Evolutionary conservation across 92 coral and sea anemone species (phyloP), one percentile per base, ranked within the genome.

Genomic region (Parazoanthus swiftii): DNA sequence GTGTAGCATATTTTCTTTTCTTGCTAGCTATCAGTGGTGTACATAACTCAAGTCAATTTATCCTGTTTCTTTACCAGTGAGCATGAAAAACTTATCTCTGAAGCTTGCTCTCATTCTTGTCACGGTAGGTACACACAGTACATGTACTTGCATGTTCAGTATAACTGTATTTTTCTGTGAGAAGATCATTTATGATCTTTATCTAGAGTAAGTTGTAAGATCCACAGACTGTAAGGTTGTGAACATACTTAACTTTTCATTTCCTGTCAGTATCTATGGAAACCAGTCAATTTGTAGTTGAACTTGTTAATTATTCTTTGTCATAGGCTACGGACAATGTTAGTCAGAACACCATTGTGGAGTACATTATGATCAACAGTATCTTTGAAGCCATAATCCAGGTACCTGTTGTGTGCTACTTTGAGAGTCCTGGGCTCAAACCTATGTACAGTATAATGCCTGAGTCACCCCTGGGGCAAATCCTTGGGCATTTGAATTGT

Each of bases 361-460:
- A 97, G 85, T 97, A 97, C 89, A 94, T 97, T 16, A 97, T 97
- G 99, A 95, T 97, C 7, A 97, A 97, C 92, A 97, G 99, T 80
- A 94, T 97, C 43, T 96, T 97, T 95, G 99, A 97, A 93, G 98
- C 99, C 2, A 90, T 95, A 14, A 96, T 95, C 39, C 98, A 96
- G 99, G 99, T 96, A 56, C 42, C 1, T 35, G 88, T 67, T 65
- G 3, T 10, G 16, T 11, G 59, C 59, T 54, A 10, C 15, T 39
- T 16, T 18, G 36, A 25, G n/a, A n/a, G n/a, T n/a, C 29, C 8
- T 23, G 44, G 3, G 7, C 0, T 44, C 50, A 44, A 7, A 44
- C 50, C 8, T 9, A 16, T 11, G 11, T 8, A 1, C 11, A 38
- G 3, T 38, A 3, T 38, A n/a, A n/a, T n/a, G n/a, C n/a, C n/a